These are phyloP conservation scores for Glomeris marginata DNA, from an alignment of 2,888 invertebrate genomes.

Conservation along the genomic window DNA sequence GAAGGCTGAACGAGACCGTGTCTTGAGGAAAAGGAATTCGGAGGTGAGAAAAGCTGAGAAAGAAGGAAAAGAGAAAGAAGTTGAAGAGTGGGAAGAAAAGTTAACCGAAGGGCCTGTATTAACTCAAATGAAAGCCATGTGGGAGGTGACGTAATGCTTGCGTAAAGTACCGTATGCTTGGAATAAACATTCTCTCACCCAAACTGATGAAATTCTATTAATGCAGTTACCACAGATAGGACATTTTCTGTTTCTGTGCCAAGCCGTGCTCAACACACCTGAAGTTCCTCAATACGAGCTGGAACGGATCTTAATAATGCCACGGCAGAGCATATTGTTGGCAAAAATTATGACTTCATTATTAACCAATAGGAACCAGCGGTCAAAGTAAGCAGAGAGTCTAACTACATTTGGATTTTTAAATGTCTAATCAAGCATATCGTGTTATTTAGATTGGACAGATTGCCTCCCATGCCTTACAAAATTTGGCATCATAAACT, in stretches of 20 bases:
- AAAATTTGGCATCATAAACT: slow-evolving; percentile 40
- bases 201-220: slow-evolving; percentile 5
- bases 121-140: slow-evolving; percentile 37
- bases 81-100: slow-evolving; percentile 32
- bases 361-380: slow-evolving; percentile 32
- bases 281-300: slow-evolving; percentile 42
- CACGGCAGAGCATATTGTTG: slow-evolving; percentile 38
- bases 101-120: slow-evolving; percentile 29
- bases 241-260: slow-evolving; percentile 38
- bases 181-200: too few relatives aligned
- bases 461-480: slow-evolving; percentile 41
- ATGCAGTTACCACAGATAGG: slow-evolving; percentile 41
- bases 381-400: slow-evolving; percentile 23
- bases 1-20: slow-evolving; percentile 26
- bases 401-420: not conserved
- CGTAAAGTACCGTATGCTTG: too few relatives aligned
- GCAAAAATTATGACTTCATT: slow-evolving; percentile 41
- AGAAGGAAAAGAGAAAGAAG: slow-evolving; percentile 30
- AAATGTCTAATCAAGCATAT: slow-evolving; percentile 1
- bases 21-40: slow-evolving; percentile 24
- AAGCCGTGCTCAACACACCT: slow-evolving; percentile 35
- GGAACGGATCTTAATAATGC: slow-evolving; percentile 41
- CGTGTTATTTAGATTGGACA: slow-evolving; percentile 26
- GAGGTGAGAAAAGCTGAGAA: slow-evolving; percentile 30
- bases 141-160: slow-evolving; percentile 34